Percentiles rank a stretch among this genome's conserved stretches.
Conservation (phyloP, 2,888 invertebrate genomes). For the Clusia tigrina region DNA sequence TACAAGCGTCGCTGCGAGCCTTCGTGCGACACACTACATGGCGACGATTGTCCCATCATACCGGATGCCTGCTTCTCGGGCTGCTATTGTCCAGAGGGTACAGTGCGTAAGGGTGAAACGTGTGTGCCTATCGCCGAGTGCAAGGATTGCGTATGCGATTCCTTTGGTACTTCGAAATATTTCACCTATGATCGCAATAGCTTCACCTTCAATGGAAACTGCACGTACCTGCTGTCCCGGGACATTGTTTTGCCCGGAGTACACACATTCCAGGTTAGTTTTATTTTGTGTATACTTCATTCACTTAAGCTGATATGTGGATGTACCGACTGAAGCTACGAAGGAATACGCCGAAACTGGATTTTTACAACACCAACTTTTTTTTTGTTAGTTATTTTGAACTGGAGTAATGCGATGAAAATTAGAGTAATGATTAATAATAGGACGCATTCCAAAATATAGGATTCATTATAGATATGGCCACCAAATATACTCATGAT, state of each 20-base stretch:
- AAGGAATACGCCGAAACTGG: no score
- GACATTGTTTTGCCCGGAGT: conserved; percentile 68
- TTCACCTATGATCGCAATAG: conserved; percentile 83
- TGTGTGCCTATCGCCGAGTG: conserved; percentile 79
- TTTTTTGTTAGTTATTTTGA: conserved; percentile 5
- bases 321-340: no score
- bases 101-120: conserved; percentile 71
- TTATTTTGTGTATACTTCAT: neutral
- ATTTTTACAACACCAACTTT: neutral
- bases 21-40: conserved; percentile 72
- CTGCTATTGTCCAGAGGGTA: conserved; percentile 84
- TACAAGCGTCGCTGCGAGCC: conserved; percentile 81
- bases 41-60: conserved; percentile 70
- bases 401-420: no score
- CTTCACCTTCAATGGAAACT: conserved; percentile 83
- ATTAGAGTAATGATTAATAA: no score
- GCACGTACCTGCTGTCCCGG: conserved; percentile 81
- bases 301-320: no score
- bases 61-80: conserved; percentile 80
- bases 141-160: conserved; percentile 79
- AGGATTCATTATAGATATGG: no score
- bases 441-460: no score
- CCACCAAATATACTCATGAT: no score
- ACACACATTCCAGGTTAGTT: conserved; percentile 58
- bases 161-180: conserved; percentile 82